These are phyloP conservation scores for Holacanthella duospinosa DNA, from an alignment of 2,888 invertebrate species.

Conservation along the genomic window DNA sequence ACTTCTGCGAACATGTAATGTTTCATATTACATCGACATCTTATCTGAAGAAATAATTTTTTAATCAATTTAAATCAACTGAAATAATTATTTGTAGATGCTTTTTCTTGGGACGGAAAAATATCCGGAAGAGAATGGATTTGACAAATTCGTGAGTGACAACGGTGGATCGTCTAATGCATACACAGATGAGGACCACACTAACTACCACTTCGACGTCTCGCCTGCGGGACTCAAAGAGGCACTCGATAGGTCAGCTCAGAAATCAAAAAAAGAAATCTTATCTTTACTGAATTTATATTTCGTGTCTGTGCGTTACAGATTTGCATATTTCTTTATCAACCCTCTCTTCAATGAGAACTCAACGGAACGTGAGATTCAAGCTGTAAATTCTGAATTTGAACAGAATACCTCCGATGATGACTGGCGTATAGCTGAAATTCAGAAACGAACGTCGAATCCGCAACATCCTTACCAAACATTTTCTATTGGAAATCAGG, in stretches of 20 bases:
- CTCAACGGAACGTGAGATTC: slow-evolving; percentile 82
- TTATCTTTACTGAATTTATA: neutral
- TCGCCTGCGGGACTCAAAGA: slow-evolving; percentile 64
- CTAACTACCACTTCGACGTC: slow-evolving; percentile 86
- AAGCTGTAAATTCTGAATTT: slow-evolving; percentile 91
- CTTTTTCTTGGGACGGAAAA: slow-evolving; percentile 13
- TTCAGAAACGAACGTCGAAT: slow-evolving; percentile 69
- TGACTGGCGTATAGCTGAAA: slow-evolving; percentile 77
- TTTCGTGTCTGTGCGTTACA: too few species aligned
- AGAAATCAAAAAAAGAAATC: neutral
- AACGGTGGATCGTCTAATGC: slow-evolving; percentile 82
- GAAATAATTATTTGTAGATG: too few species aligned
- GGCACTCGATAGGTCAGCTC: slow-evolving; percentile 67
- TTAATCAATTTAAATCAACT: neutral
- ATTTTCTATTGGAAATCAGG: slow-evolving; percentile 80
- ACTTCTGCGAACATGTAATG: slow-evolving; percentile 23
- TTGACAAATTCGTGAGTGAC: slow-evolving; percentile 69
- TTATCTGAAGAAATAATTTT: too few species aligned
- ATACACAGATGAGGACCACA: slow-evolving; percentile 77
- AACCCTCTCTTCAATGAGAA: slow-evolving; percentile 80
- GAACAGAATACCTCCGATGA: slow-evolving; percentile 84
- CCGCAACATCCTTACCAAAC: slow-evolving; percentile 74
- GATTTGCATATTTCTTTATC: slow-evolving; percentile 93
- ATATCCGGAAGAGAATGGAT: slow-evolving; percentile 12
- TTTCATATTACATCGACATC: neutral